These are phyloP conservation scores for Caenorhabditis inopinata DNA, from an alignment of 1,140 invertebrate species.

Conservation along the genomic window DNA sequence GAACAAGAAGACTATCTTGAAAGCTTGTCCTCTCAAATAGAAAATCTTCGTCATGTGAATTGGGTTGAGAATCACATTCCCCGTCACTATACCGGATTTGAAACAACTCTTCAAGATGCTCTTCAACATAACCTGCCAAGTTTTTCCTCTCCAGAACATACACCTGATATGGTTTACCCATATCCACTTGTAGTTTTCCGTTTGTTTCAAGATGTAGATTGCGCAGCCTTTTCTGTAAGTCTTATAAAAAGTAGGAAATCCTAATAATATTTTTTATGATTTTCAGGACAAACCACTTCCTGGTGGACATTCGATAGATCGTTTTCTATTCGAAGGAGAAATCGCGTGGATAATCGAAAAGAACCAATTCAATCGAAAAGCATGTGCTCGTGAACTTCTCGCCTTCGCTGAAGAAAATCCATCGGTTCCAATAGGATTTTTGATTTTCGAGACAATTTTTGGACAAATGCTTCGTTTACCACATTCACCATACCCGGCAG, in stretches of 20 bases:
- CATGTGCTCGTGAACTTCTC: not conserved
- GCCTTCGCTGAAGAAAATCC: not conserved
- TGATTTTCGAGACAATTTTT: slow-evolving; percentile 81
- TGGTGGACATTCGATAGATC: slow-evolving; percentile 91
- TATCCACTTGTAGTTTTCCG: slow-evolving; percentile 72
- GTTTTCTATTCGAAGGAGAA: slow-evolving; percentile 96
- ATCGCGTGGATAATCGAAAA: slow-evolving; percentile 88
- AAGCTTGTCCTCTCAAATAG: slow-evolving; percentile 91
- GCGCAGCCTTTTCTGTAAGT: slow-evolving; percentile 76
- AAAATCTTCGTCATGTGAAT: slow-evolving; percentile 71
- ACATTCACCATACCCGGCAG: slow-evolving; percentile 81
- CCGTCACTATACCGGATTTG: slow-evolving; percentile 90
- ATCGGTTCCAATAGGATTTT: slow-evolving; percentile 88
- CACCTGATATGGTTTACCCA: slow-evolving; percentile 76
- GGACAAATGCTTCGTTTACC: slow-evolving; percentile 85
- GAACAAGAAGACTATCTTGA: slow-evolving; percentile 98
- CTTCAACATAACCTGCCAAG: slow-evolving; percentile 90
- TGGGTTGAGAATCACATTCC: slow-evolving; percentile 87
- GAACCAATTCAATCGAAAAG: not conserved
- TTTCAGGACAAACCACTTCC: slow-evolving; percentile 74
- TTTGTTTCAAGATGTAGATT: slow-evolving; percentile 97
- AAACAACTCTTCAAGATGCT: slow-evolving; percentile 88
- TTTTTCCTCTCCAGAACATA: slow-evolving; percentile 84
- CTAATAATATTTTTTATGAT: not conserved
- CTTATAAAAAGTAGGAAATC: no score